Conservation (phyloP, 1,140 invertebrate species). For the Zaprionus ghesquierei region DNA sequence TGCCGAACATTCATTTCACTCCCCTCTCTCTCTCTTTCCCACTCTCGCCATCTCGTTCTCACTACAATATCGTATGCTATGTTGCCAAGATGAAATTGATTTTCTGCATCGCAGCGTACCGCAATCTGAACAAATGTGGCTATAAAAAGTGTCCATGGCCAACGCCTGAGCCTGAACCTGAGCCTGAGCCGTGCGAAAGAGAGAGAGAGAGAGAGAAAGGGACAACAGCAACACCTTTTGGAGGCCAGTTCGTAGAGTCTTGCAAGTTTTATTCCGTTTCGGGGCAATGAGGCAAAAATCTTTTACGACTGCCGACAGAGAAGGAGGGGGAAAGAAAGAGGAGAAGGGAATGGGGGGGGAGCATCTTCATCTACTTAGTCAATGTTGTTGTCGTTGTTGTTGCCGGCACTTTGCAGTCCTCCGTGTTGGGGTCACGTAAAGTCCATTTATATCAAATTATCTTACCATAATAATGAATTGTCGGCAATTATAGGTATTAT, state of each 20-base stretch:
- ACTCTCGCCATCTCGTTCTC: background rate
- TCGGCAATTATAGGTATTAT: slow-evolving; percentile 82
- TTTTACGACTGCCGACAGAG: slow-evolving; percentile 41
- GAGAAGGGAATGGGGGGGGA: background rate
- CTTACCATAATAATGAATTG: slow-evolving; percentile 82
- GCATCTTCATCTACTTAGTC: slow-evolving; percentile 42
- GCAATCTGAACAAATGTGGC: slow-evolving; percentile 56
- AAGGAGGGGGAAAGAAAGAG: background rate
- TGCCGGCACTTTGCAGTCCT: slow-evolving; percentile 30
- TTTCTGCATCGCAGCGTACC: slow-evolving; percentile 48
- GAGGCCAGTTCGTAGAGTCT: background rate
- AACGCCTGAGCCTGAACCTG: slow-evolving; percentile 41
- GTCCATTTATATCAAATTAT: slow-evolving; percentile 82
- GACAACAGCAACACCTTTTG: slow-evolving; percentile 34
- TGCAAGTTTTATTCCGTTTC: background rate
- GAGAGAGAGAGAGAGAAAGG: too few relatives aligned
- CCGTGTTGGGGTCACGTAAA: slow-evolving; percentile 76
- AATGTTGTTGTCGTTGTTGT: slow-evolving; percentile 21
- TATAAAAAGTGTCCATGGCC: slow-evolving; percentile 64
- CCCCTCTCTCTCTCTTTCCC: background rate
- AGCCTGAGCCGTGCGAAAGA: slow-evolving; percentile 1
- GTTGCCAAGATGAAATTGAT: slow-evolving; percentile 59
- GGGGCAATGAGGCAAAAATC: slow-evolving; percentile 16
- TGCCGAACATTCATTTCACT: slow-evolving; percentile 24
- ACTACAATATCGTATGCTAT: slow-evolving; percentile 20